These are phyloP conservation scores for Oligia fasciuncula DNA, from an alignment of 2,888 invertebrate species.

Conservation along the genomic window DNA sequence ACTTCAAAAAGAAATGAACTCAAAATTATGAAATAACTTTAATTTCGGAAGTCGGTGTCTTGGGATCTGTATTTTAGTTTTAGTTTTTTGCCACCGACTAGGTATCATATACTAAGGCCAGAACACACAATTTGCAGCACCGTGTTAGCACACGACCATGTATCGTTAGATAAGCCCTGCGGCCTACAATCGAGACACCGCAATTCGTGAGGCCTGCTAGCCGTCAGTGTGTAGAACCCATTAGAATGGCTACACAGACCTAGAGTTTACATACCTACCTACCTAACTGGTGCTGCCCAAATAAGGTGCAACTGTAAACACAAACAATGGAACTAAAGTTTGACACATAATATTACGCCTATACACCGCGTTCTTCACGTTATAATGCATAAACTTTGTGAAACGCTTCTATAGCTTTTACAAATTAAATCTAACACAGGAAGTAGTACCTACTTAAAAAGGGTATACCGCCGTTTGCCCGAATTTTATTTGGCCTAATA, in stretches of 20 bases:
- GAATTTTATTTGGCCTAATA: no score
- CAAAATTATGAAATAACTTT: no score
- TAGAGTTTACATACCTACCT: background rate
- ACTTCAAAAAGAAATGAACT: no score
- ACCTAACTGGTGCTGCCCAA: constrained; percentile 5
- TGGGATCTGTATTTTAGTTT: no score
- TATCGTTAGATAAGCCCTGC: constrained; percentile 30
- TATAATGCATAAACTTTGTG: no score
- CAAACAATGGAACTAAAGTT: background rate
- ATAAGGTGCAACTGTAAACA: constrained; percentile 20
- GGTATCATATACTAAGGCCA: background rate
- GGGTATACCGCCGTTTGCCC: no score
- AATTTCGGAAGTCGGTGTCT: no score
- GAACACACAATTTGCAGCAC: background rate
- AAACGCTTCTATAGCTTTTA: no score
- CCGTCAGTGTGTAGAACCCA: constrained; percentile 36
- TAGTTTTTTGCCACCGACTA: no score
- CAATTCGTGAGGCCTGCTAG: constrained; percentile 1
- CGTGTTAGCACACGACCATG: background rate
- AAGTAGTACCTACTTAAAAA: background rate
- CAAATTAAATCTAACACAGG: no score
- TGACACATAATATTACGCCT: background rate
- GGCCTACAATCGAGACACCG: constrained; percentile 19
- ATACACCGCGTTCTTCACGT: no score
- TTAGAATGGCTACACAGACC: constrained; percentile 27